Base-by-base conservation (phyloP, 1,140 invertebrate species). In the Notospermus geniculatus region DNA sequence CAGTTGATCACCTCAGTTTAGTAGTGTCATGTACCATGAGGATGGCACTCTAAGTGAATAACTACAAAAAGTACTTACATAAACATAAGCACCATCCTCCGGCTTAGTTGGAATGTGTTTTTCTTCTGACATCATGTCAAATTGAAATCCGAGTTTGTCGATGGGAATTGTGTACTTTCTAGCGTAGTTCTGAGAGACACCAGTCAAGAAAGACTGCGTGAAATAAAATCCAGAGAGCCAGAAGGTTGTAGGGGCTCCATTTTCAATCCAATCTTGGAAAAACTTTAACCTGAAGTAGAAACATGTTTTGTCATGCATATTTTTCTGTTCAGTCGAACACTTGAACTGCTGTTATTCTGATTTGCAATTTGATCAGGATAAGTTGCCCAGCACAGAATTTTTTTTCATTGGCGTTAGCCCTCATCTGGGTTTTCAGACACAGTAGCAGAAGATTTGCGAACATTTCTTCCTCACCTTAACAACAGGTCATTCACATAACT, bases 181-280 rank as follows among this genome's bases (percentile, higher is more conserved):
- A 36, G 82, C 81, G 73, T 69, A 82, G 66, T 83, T 82, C 69
- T 83, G 80, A 17, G 76, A 80, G 45, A 81, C 79, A 70, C 79
- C 93, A 60, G 80, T 81, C 22, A 81, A 69, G 70, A 81, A 81
- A 23, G 80, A 81, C 66, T 81, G 80, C n/a, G 80, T 81, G 66
- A 81, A 81, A 65, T 80, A 81, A 64, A 81, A 81, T 27, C 80
- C 80, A 52, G 80, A 81, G 17, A 80, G 41, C 80, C 80, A 81
- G 71, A 81, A 81, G 5, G 75, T 75, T 17, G 62, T 17, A 1
- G 80, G 80, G 22, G 73, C 65, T 19, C 78, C 79, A 23, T 67
- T 59, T 22, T 80, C 71, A 52, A 81, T 78, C 80, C 80, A 81
- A 54, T 79, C 75, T 23, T 71, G 60, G 59, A 81, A 78, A 60